phyloP scores from a whole-genome alignment of 2,888 invertebrate genomes.

The Eilema griseolum region DNA sequence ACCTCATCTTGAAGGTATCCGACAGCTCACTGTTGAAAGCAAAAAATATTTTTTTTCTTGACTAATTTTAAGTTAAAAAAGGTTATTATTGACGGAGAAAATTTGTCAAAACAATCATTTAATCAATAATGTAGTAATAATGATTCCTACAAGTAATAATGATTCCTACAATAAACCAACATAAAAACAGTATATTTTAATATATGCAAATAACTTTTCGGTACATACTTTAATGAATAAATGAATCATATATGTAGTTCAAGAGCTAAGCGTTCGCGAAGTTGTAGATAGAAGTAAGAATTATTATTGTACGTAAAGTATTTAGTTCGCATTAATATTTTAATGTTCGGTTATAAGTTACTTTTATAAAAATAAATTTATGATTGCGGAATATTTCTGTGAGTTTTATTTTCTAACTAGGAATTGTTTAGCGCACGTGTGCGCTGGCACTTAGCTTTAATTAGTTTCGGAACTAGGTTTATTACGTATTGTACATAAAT shows the following conservation, averaged over 20 bases:
- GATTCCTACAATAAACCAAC: too few species aligned
- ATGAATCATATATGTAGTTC: slow-evolving; percentile 33
- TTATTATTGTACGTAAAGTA: slow-evolving; percentile 49
- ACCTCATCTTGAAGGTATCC: slow-evolving; percentile 17
- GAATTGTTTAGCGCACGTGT: too few species aligned
- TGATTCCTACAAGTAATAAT: too few species aligned
- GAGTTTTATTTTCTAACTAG: slow-evolving; percentile 58
- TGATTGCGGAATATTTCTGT: slow-evolving; percentile 61
- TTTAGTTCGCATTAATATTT: slow-evolving; percentile 65
- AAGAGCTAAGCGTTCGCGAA: slow-evolving; percentile 45
- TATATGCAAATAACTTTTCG: background rate
- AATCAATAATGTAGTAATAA: too few species aligned
- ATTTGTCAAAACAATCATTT: too few species aligned
- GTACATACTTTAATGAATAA: slow-evolving; percentile 8
- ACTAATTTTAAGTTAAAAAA: slow-evolving; percentile 31
- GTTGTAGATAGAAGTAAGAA: slow-evolving; percentile 47
- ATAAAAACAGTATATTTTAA: background rate
- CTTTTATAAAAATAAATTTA: slow-evolving; percentile 78
- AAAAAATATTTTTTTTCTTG: background rate
- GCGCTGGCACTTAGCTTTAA: too few species aligned
- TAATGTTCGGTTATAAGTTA: slow-evolving; percentile 71
- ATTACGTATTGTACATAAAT: too few species aligned
- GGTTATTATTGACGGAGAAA: slow-evolving; percentile 46
- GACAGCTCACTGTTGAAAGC: slow-evolving; percentile 27
- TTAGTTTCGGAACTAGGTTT: too few species aligned